phyloP scores from a whole-genome alignment of 2,113 vertebrate species.

The Genyomyrus donnyi region DNA sequence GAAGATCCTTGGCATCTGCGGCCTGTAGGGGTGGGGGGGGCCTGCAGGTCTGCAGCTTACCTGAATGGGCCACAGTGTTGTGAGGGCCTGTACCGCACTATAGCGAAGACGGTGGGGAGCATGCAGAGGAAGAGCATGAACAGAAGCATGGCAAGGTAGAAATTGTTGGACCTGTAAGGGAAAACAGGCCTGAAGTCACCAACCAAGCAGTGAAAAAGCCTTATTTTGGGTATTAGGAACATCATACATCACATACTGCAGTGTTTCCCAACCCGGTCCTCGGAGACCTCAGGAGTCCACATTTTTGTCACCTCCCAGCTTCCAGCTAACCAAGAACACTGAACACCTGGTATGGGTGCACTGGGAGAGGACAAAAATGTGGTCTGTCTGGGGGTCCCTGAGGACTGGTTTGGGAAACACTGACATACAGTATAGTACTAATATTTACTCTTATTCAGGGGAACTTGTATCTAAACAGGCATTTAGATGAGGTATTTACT shows the following conservation, averaged over 20 bases:
- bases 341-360: background rate
- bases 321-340: background rate
- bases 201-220: background rate
- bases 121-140: slow-evolving; percentile 97
- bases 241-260: background rate
- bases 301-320: background rate
- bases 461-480: background rate
- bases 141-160: slow-evolving; percentile 91
- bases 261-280: background rate
- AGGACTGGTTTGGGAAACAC: background rate
- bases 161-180: slow-evolving; percentile 86
- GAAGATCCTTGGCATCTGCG: background rate
- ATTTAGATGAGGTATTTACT: background rate
- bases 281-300: background rate
- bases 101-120: slow-evolving; percentile 91
- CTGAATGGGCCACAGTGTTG: slow-evolving; percentile 89
- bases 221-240: background rate
- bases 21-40: background rate
- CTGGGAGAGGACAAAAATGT: background rate
- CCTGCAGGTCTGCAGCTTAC: slow-evolving; percentile 46
- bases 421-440: background rate
- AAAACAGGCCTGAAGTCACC: background rate
- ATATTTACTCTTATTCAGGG: background rate
- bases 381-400: background rate
- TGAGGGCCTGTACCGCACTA: slow-evolving; percentile 85